phyloP scores from a whole-genome alignment of 2,113 vertebrate species.

The Epinephelus moara region DNA sequence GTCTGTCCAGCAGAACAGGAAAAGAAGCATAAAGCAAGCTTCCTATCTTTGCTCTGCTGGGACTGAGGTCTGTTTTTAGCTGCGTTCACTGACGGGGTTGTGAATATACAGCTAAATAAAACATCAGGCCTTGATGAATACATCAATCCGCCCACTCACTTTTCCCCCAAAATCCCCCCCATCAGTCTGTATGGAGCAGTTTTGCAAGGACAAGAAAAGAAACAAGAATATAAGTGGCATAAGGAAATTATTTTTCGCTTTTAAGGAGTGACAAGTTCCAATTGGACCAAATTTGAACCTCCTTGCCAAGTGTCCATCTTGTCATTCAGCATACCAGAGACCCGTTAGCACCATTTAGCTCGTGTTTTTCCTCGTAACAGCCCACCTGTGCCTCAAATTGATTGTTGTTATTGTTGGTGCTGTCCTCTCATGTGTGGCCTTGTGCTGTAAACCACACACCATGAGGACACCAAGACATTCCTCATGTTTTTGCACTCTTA shows the following conservation, averaged over 20 bases:
- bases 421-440: slow-evolving; percentile 72
- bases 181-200: background rate
- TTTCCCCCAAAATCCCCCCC: slow-evolving; percentile 28
- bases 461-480: slow-evolving; percentile 8
- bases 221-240: background rate
- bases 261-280: slow-evolving; percentile 56
- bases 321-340: slow-evolving; percentile 28
- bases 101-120: slow-evolving; percentile 49
- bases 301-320: slow-evolving; percentile 1
- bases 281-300: background rate
- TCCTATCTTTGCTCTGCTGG: slow-evolving; percentile 59
- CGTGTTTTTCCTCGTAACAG: slow-evolving; percentile 48
- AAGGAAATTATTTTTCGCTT: background rate
- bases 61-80: slow-evolving; percentile 65
- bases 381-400: slow-evolving; percentile 71
- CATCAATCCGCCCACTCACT: slow-evolving; percentile 38
- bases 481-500: background rate
- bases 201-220: slow-evolving; percentile 3
- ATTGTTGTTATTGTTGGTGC: slow-evolving; percentile 53
- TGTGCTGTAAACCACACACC: slow-evolving; percentile 77
- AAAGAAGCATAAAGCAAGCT: slow-evolving; percentile 61
- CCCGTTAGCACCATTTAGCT: slow-evolving; percentile 40
- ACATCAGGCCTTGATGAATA: slow-evolving; percentile 45
- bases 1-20: slow-evolving; percentile 65
- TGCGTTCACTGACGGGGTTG: slow-evolving; percentile 35